These are phyloP conservation scores for Neodontobutis hainanensis DNA, from an alignment of 2,113 vertebrate genomes.

Conservation along the genomic window DNA sequence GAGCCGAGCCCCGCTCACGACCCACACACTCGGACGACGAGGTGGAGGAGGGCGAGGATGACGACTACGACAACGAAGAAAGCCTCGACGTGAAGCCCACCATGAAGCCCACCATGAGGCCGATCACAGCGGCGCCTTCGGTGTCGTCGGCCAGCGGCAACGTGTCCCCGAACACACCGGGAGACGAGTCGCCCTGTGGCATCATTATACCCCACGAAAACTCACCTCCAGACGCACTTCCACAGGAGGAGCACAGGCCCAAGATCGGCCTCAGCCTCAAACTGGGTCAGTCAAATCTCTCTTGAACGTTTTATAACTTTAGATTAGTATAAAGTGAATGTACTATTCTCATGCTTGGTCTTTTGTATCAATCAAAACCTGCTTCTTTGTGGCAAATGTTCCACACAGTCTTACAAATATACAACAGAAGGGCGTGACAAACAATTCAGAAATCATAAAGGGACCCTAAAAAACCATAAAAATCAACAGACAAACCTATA, in stretches of 20 bases:
- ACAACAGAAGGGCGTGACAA: too few species aligned
- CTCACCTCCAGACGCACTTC: constrained; percentile 92
- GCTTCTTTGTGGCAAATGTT: too few species aligned
- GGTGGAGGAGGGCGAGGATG: constrained; percentile 91
- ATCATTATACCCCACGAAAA: constrained; percentile 99
- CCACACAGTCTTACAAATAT: too few species aligned
- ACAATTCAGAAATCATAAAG: too few species aligned
- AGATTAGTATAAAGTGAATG: too few species aligned
- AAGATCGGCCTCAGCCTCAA: constrained; percentile 98
- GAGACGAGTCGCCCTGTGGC: constrained; percentile 95
- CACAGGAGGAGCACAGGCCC: constrained; percentile 91
- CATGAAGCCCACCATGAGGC: constrained; percentile 94
- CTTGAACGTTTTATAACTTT: too few species aligned
- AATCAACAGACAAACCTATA: too few species aligned
- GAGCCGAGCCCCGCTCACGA: constrained; percentile 74
- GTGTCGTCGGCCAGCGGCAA: constrained; percentile 95
- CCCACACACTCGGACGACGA: constrained; percentile 82
- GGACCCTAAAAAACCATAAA: too few species aligned
- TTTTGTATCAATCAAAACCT: too few species aligned
- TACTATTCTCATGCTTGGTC: too few species aligned
- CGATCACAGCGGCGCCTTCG: constrained; percentile 93
- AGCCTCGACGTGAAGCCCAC: constrained; percentile 88
- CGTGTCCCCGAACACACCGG: constrained; percentile 91
- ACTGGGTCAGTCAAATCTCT: constrained; percentile 80
- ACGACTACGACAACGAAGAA: constrained; percentile 88